Conservation (phyloP, 2,113 vertebrate genomes). For the pig (Sus scrofa) region DNA sequence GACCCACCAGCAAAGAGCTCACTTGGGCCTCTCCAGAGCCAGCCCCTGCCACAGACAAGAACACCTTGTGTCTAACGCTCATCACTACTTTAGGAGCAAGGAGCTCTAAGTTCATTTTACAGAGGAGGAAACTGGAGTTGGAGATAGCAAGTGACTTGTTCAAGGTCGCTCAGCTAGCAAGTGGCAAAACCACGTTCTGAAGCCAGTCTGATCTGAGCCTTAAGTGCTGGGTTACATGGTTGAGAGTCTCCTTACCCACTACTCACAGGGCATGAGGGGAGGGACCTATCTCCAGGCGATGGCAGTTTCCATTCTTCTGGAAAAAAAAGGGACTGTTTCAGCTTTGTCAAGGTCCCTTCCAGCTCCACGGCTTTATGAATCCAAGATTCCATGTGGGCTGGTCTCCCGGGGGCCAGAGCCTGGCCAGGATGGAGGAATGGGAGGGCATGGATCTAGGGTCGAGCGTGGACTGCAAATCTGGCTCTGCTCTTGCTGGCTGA, state of each 20-base stretch:
- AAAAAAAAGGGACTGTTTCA: conserved; percentile 15
- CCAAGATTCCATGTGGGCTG: conserved; percentile 12
- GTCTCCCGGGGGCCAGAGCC: neutral
- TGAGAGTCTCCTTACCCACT: neutral
- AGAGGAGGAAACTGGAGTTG: neutral
- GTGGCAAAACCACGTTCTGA: conserved; percentile 32
- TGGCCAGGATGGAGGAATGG: neutral
- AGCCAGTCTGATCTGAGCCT: neutral
- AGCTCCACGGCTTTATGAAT: neutral
- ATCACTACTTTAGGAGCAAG: neutral
- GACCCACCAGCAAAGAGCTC: neutral
- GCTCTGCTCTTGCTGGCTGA: conserved; percentile 12
- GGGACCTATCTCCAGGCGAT: neutral
- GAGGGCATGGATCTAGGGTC: neutral
- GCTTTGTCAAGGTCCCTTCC: conserved; percentile 23
- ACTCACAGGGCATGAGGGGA: neutral
- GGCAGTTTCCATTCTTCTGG: conserved; percentile 8
- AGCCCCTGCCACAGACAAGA: neutral
- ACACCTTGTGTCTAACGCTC: neutral
- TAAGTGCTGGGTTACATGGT: neutral
- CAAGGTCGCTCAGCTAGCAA: neutral
- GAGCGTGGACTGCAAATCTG: neutral
- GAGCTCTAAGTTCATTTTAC: neutral
- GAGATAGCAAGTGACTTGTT: neutral
- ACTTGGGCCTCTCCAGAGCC: neutral